Evolutionary conservation across 2,797 vertebrate genomes (phyloP).

Genomic region (Xenentodon cancila): DNA sequence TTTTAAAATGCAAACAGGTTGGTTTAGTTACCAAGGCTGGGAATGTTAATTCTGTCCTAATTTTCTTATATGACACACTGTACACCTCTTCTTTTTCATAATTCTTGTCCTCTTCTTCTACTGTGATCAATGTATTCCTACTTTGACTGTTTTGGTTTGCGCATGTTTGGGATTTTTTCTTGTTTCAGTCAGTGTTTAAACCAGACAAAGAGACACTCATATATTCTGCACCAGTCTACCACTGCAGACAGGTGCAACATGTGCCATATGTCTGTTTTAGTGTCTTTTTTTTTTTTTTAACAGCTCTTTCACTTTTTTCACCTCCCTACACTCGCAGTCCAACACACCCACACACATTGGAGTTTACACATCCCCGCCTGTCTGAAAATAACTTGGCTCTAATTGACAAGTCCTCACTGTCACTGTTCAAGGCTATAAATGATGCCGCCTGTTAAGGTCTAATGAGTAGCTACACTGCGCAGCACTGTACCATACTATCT

Average conservation of each 20-base stretch:
- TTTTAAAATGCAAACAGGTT: constrained; percentile 20
- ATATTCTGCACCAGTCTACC: constrained; percentile 21
- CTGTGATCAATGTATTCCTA: too few relatives aligned
- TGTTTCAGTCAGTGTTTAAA: background rate
- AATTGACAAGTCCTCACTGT: constrained; percentile 66
- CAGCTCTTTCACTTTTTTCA: constrained; percentile 38
- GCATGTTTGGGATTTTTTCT: background rate
- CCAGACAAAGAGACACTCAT: constrained; percentile 1
- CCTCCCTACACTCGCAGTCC: constrained; percentile 14
- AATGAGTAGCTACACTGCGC: constrained; percentile 61
- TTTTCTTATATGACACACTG: too few relatives aligned
- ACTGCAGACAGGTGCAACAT: constrained; percentile 57
- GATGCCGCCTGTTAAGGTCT: constrained; percentile 51
- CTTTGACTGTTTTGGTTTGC: too few relatives aligned
- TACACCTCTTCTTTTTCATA: too few relatives aligned
- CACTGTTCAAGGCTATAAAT: constrained; percentile 32
- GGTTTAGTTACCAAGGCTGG: background rate
- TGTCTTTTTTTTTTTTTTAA: constrained; percentile 8
- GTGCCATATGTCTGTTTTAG: constrained; percentile 37
- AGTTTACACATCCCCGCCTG: constrained; percentile 56
- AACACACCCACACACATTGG: constrained; percentile 30
- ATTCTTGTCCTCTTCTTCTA: too few relatives aligned
- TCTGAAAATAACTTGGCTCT: constrained; percentile 63
- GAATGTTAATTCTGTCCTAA: background rate
- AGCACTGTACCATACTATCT: constrained; percentile 44